Base-by-base conservation (phyloP, 2,888 invertebrate species). In the Drosophila kuntzei region DNA sequence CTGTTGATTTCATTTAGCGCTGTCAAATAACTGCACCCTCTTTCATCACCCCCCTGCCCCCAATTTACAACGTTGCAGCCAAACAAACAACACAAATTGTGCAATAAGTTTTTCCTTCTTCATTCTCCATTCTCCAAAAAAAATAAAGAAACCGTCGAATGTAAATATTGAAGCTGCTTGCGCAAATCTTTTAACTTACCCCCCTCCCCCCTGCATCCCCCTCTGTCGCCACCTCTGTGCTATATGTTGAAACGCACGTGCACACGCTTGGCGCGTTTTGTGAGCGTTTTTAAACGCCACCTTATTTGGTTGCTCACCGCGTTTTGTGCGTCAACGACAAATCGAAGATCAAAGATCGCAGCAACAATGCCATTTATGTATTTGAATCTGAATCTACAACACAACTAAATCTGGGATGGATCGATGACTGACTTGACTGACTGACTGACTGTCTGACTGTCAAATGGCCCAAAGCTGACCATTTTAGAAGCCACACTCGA, bases 381-480 rank as follows among this genome's bases (percentile, higher is more conserved):
- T 22, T 3, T 16, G 50, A 27, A 37, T 39, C 41, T 27, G 27
- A 54, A 34, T 32, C 32, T 34, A 6, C n/a, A n/a, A 16, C 50
- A 22, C 22, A 58, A 54, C 43, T 32, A 27, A 60, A 47, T 54
- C 60, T 55, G 39, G 43, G 55, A 54, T 43, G 43, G 39, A 67
- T 61, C 67, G 72, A 63, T 55, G 34, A 53, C 50, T 34, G 63
- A 50, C 41, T 54, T n/a, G n/a, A n/a, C n/a, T n/a, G n/a, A n/a
- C n/a, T n/a, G n/a, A n/a, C n/a, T n/a, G n/a, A n/a, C n/a, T n/a
- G n/a, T n/a, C n/a, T n/a, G 54, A 49, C 43, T 55, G 55, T 55
- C 55, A 55, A 44, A 53, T 44, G 34, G 34, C 22, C 16, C 60
- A 81, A 85, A 77, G 85, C 86, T 82, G 86, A 78, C 86, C 86